Base-by-base conservation (phyloP, 1,140 invertebrate genomes). In the Drosophila melanica region DNA sequence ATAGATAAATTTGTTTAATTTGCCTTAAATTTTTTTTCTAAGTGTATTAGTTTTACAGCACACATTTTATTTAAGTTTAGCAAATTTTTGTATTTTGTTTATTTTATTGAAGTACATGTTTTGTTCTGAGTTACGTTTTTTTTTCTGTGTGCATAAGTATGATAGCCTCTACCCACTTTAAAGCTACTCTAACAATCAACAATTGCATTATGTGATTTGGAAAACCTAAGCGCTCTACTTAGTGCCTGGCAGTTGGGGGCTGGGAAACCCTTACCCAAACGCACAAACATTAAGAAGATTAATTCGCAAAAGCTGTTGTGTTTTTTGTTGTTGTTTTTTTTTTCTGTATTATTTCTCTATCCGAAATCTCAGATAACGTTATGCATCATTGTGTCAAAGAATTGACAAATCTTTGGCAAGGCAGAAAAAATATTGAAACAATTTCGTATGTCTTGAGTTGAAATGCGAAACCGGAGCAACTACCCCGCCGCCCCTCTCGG, bases 361-460 rank as follows among this genome's bases (percentile, higher is more conserved):
- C 45, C 37, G 2, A 77, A 80, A 89, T 89, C 79, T 89, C 84
- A 84, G 85, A 89, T 89, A 89, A 89, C 84, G 77, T 78, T 84
- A 89, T 89, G 84, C 85, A 89, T 89, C 84, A 89, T 89, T 89
- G 84, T 89, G 84, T 87, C 84, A 79, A 68, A 60, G 72, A 79
- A 77, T 90, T 80, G 84, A 89, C 84, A 89, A 87, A 87, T 81
- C 82, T 81, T 71, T 37, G 60, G 35, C 41, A 65, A n/a, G 42
- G 41, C 27, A 54, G 51, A 47, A 45, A 33, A 53, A 60, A 69
- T 76, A 77, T 66, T 79, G 79, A 63, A 75, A 89, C 84, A 84
- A 82, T 89, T 89, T 84, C 72, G 67, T 39, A 79, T 76, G 76
- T 79, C 64, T 82, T 67, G 62, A 65, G 65, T 37, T 65, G 82